A percentile compares a stretch with the other conserved stretches of the same genome.
phyloP scores from a whole-genome alignment of 2,888 invertebrate genomes.

The Leptopilina syphax region DNA sequence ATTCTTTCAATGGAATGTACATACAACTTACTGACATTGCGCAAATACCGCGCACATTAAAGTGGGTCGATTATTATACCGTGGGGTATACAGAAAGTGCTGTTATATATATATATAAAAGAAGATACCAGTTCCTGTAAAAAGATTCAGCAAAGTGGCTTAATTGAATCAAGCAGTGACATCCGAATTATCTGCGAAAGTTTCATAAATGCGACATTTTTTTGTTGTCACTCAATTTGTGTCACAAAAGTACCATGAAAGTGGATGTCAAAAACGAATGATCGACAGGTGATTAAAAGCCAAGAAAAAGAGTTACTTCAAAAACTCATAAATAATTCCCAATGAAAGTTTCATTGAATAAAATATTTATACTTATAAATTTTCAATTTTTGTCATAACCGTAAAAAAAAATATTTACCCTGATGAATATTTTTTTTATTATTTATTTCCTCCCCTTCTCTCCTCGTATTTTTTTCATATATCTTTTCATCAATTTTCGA shows the following conservation, averaged over 20 bases:
- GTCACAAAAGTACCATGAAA: slow-evolving; percentile 36
- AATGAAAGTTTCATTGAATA: slow-evolving; percentile 16
- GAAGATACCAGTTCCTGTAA: slow-evolving; percentile 26
- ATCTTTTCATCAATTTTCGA: background rate
- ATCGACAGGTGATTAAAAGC: slow-evolving; percentile 26
- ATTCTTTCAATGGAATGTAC: slow-evolving; percentile 55
- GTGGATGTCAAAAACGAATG: slow-evolving; percentile 20
- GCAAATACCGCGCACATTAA: slow-evolving; percentile 59
- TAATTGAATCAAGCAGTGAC: slow-evolving; percentile 40
- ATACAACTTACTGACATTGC: slow-evolving; percentile 62
- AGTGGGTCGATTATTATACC: slow-evolving; percentile 65
- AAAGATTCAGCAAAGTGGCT: slow-evolving; percentile 30
- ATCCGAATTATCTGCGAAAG: slow-evolving; percentile 35
- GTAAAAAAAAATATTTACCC: background rate
- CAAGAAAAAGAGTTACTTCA: background rate
- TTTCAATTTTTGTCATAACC: too few species aligned
- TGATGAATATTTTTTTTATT: background rate
- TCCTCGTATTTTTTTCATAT: background rate
- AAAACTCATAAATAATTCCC: slow-evolving; percentile 17
- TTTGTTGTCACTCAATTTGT: slow-evolving; percentile 30
- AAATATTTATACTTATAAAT: background rate
- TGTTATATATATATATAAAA: slow-evolving; percentile 29
- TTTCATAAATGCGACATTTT: slow-evolving; percentile 26
- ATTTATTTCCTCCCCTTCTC: too few species aligned
- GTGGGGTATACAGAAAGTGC: slow-evolving; percentile 46